Conservation (phyloP, 2,888 invertebrate genomes). For the Drosophila yooni region DNA sequence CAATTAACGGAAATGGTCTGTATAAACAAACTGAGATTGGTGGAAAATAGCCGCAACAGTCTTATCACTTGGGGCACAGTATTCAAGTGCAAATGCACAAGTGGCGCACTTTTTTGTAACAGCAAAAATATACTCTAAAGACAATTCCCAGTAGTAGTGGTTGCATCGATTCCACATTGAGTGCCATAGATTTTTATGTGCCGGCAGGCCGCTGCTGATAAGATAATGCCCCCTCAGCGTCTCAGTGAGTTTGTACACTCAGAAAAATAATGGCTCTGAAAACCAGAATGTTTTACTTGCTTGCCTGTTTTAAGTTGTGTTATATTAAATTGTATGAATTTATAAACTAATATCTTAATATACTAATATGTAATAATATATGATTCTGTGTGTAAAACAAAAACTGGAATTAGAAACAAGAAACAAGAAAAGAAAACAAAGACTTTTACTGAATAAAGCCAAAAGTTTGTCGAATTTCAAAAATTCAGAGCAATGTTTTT, state of each 20-base stretch:
- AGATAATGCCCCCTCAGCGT: slow-evolving; percentile 59
- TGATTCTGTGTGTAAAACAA: background rate
- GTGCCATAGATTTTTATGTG: slow-evolving; percentile 6
- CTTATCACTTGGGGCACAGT: slow-evolving; percentile 51
- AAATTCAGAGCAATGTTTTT: background rate
- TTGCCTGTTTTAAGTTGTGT: background rate
- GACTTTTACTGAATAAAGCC: background rate
- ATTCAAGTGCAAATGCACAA: slow-evolving; percentile 78
- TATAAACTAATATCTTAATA: background rate
- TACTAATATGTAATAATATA: background rate
- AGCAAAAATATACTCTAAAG: slow-evolving; percentile 20
- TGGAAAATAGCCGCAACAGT: slow-evolving; percentile 28
- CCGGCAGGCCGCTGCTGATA: slow-evolving; percentile 56
- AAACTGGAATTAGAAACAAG: background rate
- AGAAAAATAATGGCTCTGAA: background rate
- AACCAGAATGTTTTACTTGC: background rate
- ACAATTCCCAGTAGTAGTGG: slow-evolving; percentile 24
- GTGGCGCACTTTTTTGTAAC: slow-evolving; percentile 46
- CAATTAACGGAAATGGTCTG: slow-evolving; percentile 54
- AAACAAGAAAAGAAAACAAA: background rate
- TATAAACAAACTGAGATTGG: slow-evolving; percentile 70
- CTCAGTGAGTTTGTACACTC: background rate
- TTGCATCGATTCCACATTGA: slow-evolving; percentile 54
- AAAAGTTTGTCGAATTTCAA: background rate
- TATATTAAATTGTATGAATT: background rate